A percentile compares a stretch with the other conserved stretches of the same genome.
Conservation (phyloP, 2,888 invertebrate species). For the Heliconius hortense region DNA sequence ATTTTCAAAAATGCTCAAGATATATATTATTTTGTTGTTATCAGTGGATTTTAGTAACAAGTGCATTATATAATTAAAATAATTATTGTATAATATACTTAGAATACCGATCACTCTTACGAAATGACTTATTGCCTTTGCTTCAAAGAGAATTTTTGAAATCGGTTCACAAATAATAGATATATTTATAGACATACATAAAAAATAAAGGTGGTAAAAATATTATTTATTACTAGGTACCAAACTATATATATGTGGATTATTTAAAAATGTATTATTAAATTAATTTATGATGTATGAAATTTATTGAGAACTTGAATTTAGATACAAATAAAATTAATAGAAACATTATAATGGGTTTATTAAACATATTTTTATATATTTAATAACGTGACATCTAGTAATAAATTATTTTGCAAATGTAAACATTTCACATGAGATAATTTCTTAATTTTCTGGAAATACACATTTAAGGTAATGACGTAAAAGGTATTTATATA, state of each 20-base stretch:
- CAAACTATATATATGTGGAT: constrained; percentile 1
- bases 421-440: background rate
- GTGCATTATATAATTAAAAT: constrained; percentile 27
- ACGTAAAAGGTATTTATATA: constrained; percentile 12
- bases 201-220: background rate
- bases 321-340: background rate
- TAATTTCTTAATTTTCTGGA: background rate
- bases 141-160: background rate
- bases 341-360: background rate
- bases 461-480: background rate
- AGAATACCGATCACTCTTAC: constrained; percentile 17
- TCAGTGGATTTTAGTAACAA: constrained; percentile 33
- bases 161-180: background rate
- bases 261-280: background rate
- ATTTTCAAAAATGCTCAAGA: constrained; percentile 9
- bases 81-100: constrained; percentile 15
- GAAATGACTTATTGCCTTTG: constrained; percentile 2
- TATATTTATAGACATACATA: background rate
- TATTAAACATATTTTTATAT: background rate
- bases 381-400: background rate
- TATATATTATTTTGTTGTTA: constrained; percentile 19
- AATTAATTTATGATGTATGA: background rate
- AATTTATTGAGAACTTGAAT: background rate
- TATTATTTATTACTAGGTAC: constrained; percentile 8
- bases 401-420: constrained; percentile 11